Percentiles rank a stretch among this genome's conserved stretches.
These are phyloP conservation scores for Pseudocheirus occidentalis DNA, from an alignment of 2,797 vertebrate genomes.

Conservation along the genomic window DNA sequence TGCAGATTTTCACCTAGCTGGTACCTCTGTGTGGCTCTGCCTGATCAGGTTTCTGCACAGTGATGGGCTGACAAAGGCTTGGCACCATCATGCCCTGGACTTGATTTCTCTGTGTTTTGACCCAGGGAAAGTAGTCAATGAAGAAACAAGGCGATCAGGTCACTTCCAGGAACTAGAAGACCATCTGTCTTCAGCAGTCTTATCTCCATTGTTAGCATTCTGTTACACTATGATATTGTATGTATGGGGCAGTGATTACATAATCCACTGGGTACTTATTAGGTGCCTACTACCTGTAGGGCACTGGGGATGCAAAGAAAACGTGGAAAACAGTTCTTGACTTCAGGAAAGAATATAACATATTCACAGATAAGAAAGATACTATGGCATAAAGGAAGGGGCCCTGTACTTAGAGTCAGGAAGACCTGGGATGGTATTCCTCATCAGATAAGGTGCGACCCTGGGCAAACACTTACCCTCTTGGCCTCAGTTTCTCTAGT, in stretches of 20 bases:
- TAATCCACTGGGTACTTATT: background rate
- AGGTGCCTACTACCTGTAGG: background rate
- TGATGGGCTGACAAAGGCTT: background rate
- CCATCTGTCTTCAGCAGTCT: background rate
- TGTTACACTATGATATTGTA: background rate
- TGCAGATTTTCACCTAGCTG: background rate
- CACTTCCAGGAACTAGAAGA: background rate
- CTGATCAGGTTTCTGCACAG: background rate
- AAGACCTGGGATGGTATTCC: background rate
- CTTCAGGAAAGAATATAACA: background rate
- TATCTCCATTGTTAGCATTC: background rate
- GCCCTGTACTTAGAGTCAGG: fast-evolving
- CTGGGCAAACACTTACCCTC: background rate
- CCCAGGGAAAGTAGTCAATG: background rate
- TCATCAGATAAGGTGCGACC: background rate
- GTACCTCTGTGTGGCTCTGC: background rate
- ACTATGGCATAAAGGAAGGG: too few relatives aligned
- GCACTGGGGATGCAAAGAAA: background rate
- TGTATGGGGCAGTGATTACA: background rate
- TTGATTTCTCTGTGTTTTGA: background rate
- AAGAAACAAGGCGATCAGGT: background rate
- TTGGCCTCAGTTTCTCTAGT: conserved; percentile 16
- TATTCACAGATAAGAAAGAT: background rate
- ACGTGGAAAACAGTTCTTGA: background rate
- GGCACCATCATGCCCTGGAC: background rate